phyloP scores from a whole-genome alignment of 2,888 invertebrate genomes.

The Meta bourneti region DNA sequence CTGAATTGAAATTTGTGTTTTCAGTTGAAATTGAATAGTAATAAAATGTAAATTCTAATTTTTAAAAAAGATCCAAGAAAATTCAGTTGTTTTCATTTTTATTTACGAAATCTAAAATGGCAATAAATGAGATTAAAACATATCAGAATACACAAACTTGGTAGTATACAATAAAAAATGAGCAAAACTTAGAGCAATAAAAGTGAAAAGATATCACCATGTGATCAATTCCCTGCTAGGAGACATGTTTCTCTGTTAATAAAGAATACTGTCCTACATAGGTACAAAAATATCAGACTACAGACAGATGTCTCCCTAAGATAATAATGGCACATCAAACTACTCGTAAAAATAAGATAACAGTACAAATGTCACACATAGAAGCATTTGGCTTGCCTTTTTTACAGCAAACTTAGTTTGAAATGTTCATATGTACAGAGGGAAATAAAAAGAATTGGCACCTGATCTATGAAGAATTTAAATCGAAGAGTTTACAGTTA shows the following conservation, averaged over 20 bases:
- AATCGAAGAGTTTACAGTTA: slow-evolving; percentile 15
- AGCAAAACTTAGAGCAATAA: slow-evolving; percentile 55
- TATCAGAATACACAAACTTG: slow-evolving; percentile 64
- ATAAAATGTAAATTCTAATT: too few relatives aligned
- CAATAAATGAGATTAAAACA: slow-evolving; percentile 70
- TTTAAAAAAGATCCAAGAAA: background rate
- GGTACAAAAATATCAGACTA: slow-evolving; percentile 74
- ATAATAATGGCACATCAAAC: slow-evolving; percentile 74
- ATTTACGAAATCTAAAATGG: slow-evolving; percentile 74
- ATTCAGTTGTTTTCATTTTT: slow-evolving; percentile 44
- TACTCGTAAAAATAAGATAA: slow-evolving; percentile 61
- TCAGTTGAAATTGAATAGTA: background rate
- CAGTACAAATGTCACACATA: slow-evolving; percentile 49
- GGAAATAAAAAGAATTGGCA: slow-evolving; percentile 65
- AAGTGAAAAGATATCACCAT: slow-evolving; percentile 59
- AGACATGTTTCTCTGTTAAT: slow-evolving; percentile 59
- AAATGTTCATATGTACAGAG: slow-evolving; percentile 66
- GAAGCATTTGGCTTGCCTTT: slow-evolving; percentile 51
- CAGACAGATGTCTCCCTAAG: slow-evolving; percentile 68
- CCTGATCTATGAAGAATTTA: slow-evolving; percentile 35
- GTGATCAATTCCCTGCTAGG: slow-evolving; percentile 58
- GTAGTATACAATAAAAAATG: slow-evolving; percentile 66
- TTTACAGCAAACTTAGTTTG: slow-evolving; percentile 69
- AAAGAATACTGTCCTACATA: slow-evolving; percentile 71
- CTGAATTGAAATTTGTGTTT: background rate